Evolutionary conservation across 2,888 invertebrate species (phyloP), one percentile per base, ranked within the genome.

Genomic region (Entomobrya multifasciata): DNA sequence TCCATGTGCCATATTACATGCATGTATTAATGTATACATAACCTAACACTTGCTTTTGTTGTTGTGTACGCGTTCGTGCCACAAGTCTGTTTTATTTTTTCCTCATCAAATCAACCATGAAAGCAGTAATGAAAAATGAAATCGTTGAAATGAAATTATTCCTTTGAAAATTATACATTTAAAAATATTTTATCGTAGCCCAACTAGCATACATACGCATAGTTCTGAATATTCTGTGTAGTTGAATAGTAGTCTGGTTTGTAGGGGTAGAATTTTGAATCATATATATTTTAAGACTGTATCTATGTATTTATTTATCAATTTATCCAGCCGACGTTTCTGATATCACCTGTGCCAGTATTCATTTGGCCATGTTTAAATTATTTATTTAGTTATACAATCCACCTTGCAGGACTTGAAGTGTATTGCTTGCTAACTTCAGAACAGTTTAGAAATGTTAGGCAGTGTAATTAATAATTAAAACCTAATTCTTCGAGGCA

Each of bases 391-490:
- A 30, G 20, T 3, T 44, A 22, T 22, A 44, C 13, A 22, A 11
- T 67, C 15, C 44, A 44, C 67, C 44, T 15, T 30, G 20, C 41
- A n/a, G n/a, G 13, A 22, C 20, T n/a, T n/a, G n/a, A n/a, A n/a
- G n/a, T n/a, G n/a, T n/a, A n/a, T n/a, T n/a, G n/a, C 13, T 17
- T 44, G 5, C 67, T 15, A 44, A 44, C 20, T 44, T 67, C 13
- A 13, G 44, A 11, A 30, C 36, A 70, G 30, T 41, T 47, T 27
- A 30, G n/a, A 72, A 49, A 52, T 52, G 27, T 72, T 27, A 49
- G 52, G 10, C 72, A 25, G 17, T 52, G 17, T 20, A 72, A 27
- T 52, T 52, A 72, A 72, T 49, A 52, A 72, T 72, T 72, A 52
- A 67, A 30, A 22, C 22, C 11, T 13, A 20, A 1, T 67, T 13